Conservation (phyloP, 2,113 vertebrate species). For the Oplegnathus fasciatus region DNA sequence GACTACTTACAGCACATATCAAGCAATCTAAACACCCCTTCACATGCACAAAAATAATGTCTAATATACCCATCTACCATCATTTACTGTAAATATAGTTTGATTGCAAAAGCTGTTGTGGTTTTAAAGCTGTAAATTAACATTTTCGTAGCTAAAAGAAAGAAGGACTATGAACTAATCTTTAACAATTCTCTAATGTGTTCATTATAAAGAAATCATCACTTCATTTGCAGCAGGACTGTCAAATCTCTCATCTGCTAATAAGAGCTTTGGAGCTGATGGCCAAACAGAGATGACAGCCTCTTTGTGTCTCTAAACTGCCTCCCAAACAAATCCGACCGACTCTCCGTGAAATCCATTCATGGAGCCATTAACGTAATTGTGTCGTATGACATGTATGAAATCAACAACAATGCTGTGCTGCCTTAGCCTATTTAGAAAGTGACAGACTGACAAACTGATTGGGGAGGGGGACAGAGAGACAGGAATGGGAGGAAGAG, state of each 20-base stretch:
- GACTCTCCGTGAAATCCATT: slow-evolving; percentile 75
- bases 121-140: not conserved
- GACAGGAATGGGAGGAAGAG: slow-evolving; percentile 33
- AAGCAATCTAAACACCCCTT: not conserved
- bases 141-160: not conserved
- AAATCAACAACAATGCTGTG: slow-evolving; percentile 76
- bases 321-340: slow-evolving; percentile 69
- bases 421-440: slow-evolving; percentile 54
- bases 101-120: not conserved
- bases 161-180: slow-evolving; percentile 28
- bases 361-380: slow-evolving; percentile 71
- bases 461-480: slow-evolving; percentile 33
- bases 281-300: slow-evolving; percentile 77
- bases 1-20: not conserved
- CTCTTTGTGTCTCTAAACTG: slow-evolving; percentile 72
- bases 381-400: slow-evolving; percentile 81
- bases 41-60: not conserved
- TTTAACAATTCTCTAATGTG: slow-evolving; percentile 26
- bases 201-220: slow-evolving; percentile 53
- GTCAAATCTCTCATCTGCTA: slow-evolving; percentile 69
- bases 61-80: not conserved
- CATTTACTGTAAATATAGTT: not conserved
- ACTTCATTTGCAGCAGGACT: slow-evolving; percentile 54
- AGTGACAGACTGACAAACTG: slow-evolving; percentile 70
- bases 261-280: slow-evolving; percentile 64